A percentile compares a stretch with the other conserved stretches of the same genome.
These are phyloP conservation scores for Cardiocondyla obscurior DNA, from an alignment of 1,140 invertebrate species.

Conservation along the genomic window DNA sequence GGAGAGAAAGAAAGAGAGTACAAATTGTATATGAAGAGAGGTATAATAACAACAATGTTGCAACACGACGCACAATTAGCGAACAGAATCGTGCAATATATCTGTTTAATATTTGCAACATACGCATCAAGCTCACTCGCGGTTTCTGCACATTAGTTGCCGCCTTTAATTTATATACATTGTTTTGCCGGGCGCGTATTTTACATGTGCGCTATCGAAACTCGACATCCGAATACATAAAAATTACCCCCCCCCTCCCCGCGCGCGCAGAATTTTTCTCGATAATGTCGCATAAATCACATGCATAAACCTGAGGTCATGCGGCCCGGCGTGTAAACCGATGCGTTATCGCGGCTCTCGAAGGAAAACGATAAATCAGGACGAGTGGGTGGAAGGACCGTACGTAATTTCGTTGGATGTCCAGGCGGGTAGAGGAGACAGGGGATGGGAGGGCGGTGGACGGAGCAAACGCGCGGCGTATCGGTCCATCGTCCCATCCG, in stretches of 20 bases:
- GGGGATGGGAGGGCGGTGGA: background rate
- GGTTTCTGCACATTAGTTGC: background rate
- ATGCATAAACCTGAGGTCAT: background rate
- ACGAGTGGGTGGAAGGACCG: conserved; percentile 5
- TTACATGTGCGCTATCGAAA: background rate
- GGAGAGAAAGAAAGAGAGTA: background rate
- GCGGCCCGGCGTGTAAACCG: conserved; percentile 20
- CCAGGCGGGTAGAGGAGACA: background rate
- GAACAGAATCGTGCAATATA: conserved; percentile 2
- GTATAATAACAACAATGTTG: conserved; percentile 29
- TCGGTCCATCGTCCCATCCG: conserved; percentile 7
- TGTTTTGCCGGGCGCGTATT: background rate
- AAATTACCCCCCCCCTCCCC: too few species aligned
- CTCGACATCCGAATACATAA: background rate
- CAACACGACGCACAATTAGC: conserved; percentile 26
- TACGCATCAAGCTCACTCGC: background rate
- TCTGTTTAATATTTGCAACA: background rate
- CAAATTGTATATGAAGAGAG: background rate
- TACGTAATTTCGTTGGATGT: conserved; percentile 38
- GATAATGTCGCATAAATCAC: conserved; percentile 24
- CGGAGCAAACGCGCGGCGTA: background rate
- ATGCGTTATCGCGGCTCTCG: conserved; percentile 16
- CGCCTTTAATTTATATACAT: conserved; percentile 10
- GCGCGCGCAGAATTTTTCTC: background rate
- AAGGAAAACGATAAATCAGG: conserved; percentile 48